Evolutionary conservation across 2,797 vertebrate genomes (phyloP).

Genomic region (Mus minutoides): DNA sequence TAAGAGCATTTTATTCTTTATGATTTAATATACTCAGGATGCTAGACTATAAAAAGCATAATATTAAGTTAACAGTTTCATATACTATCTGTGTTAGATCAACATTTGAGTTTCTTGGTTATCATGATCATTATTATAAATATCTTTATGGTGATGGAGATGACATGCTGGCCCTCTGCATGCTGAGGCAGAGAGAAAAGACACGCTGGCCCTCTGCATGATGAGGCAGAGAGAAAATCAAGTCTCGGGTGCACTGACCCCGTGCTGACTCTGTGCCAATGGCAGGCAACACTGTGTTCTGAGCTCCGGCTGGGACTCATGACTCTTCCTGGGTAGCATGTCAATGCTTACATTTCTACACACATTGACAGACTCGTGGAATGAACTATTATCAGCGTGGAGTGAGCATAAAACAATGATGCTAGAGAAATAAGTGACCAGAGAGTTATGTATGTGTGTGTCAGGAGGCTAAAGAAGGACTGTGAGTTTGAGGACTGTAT

Average conservation of each 20-base stretch:
- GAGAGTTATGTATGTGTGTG: background rate
- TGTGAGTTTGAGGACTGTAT: background rate
- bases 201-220: background rate
- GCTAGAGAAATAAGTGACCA: conserved; percentile 5
- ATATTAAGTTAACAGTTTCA: background rate
- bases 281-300: background rate
- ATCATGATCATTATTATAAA: background rate
- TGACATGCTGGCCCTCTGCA: background rate
- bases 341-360: background rate
- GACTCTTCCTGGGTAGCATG: background rate
- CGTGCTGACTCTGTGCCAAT: background rate
- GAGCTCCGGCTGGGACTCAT: background rate
- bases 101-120: background rate
- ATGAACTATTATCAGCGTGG: conserved; percentile 5
- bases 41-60: conserved; percentile 35
- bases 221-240: background rate
- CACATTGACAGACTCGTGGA: conserved; percentile 1
- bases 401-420: conserved; percentile 10
- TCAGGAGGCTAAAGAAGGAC: background rate
- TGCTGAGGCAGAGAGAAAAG: background rate
- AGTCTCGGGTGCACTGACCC: background rate
- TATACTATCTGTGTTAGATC: background rate
- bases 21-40: conserved; percentile 38
- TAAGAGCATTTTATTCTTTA: conserved; percentile 70
- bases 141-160: background rate